Evolutionary conservation across 2,888 invertebrate species (phyloP).

Genomic region (Dasysyrphus tricinctus): DNA sequence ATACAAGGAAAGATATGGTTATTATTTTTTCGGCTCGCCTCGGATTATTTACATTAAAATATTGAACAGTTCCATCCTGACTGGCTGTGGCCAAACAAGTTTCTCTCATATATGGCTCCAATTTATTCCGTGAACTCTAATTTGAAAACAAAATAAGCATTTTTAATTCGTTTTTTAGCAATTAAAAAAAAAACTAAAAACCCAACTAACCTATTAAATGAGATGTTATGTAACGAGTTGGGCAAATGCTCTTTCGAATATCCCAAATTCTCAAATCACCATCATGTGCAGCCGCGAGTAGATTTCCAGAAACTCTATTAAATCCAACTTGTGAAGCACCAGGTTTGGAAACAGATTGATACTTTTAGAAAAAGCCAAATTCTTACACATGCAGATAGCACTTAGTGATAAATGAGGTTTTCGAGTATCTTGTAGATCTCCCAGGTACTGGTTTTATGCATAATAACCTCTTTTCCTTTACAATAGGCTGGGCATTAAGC

Average conservation of each 20-base stretch:
- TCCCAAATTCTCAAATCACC: constrained; percentile 98
- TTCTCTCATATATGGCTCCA: constrained; percentile 95
- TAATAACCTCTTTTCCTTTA: constrained; percentile 87
- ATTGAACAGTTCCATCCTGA: constrained; percentile 97
- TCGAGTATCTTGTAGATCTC: constrained; percentile 93
- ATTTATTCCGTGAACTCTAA: constrained; percentile 95
- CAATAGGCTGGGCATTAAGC: constrained; percentile 91
- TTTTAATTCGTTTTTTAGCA: too few relatives aligned
- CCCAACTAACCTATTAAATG: constrained; percentile 85
- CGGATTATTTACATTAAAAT: constrained; percentile 95
- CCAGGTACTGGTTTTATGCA: constrained; percentile 92
- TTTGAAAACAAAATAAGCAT: not conserved
- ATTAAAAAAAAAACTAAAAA: not conserved
- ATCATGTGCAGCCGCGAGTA: constrained; percentile 97
- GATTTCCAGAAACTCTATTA: constrained; percentile 92
- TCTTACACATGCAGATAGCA: constrained; percentile 90
- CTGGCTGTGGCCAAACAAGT: constrained; percentile 95
- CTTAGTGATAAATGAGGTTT: constrained; percentile 93
- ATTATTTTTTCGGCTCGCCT: constrained; percentile 93
- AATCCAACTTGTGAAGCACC: constrained; percentile 97
- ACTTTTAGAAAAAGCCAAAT: not conserved
- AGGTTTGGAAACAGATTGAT: constrained; percentile 84
- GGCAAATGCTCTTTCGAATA: constrained; percentile 92
- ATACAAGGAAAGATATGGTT: constrained; percentile 92
- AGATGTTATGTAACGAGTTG: constrained; percentile 96